A percentile compares a stretch with the other conserved stretches of the same genome.
Evolutionary conservation across 2,113 vertebrate genomes (phyloP).

Genomic region (Ivindomyrus marchei): DNA sequence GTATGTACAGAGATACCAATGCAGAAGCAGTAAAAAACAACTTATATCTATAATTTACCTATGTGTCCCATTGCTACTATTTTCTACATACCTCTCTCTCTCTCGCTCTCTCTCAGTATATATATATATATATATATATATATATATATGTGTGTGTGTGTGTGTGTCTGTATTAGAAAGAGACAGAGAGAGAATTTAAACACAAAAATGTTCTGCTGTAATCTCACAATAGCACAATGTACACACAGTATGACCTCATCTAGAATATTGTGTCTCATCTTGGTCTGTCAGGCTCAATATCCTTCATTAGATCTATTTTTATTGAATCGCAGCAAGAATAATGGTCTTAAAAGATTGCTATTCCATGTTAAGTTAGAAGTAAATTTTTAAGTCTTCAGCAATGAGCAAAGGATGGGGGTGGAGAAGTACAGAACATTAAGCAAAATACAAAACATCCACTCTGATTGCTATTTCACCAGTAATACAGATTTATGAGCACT

Average conservation of each 20-base stretch:
- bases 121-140: too few relatives aligned
- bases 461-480: background rate
- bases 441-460: background rate
- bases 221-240: background rate
- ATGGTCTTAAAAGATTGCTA: background rate
- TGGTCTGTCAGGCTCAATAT: background rate
- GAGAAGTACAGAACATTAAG: background rate
- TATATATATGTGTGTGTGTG: too few relatives aligned
- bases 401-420: background rate
- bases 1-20: background rate
- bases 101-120: background rate
- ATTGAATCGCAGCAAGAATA: background rate
- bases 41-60: background rate
- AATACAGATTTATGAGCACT: background rate
- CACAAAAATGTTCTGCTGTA: background rate
- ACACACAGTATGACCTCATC: background rate
- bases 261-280: background rate
- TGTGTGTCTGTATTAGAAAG: too few relatives aligned
- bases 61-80: background rate
- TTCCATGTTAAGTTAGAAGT: background rate
- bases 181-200: background rate
- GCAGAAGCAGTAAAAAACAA: background rate
- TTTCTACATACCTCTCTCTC: background rate
- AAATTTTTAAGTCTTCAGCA: background rate
- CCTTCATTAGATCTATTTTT: background rate